phyloP scores from a whole-genome alignment of 1,140 invertebrate species.

The Orussus abietinus region DNA sequence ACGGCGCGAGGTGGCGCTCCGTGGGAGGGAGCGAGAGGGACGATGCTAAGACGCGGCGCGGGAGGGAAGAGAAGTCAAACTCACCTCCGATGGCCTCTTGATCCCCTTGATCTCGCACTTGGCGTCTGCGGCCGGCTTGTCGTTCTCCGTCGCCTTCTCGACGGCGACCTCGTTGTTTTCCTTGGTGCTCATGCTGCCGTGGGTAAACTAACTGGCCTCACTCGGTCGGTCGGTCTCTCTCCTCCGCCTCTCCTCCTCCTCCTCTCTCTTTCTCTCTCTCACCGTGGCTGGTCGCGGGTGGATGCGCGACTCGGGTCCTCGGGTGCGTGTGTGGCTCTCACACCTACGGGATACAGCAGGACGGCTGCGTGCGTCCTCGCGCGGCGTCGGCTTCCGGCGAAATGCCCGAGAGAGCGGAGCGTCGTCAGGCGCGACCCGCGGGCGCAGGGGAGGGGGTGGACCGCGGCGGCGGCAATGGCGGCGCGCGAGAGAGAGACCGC shows the following conservation, averaged over 20 bases:
- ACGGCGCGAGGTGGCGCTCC: too few relatives aligned
- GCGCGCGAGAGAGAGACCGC: too few relatives aligned
- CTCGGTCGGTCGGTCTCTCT: too few relatives aligned
- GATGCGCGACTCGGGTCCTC: too few relatives aligned
- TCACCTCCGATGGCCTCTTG: conserved; percentile 83
- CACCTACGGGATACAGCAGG: conserved; percentile 18
- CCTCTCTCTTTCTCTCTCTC: background rate
- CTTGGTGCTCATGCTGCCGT: conserved; percentile 70
- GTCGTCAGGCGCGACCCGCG: conserved; percentile 42
- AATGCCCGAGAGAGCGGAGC: conserved; percentile 49
- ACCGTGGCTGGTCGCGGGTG: too few relatives aligned
- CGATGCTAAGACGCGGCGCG: too few relatives aligned
- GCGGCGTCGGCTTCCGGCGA: conserved; percentile 53
- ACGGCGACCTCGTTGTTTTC: conserved; percentile 81
- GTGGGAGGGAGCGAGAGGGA: too few relatives aligned
- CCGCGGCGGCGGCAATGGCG: background rate
- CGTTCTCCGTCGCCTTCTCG: conserved; percentile 73
- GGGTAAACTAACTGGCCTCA: too few relatives aligned
- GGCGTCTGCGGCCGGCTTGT: conserved; percentile 64
- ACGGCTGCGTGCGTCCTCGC: conserved; percentile 35
- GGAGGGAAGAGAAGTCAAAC: too few relatives aligned
- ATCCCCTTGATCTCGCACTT: conserved; percentile 81
- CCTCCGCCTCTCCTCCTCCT: too few relatives aligned
- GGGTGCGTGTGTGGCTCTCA: conserved; percentile 13
- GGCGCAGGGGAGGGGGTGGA: background rate